Base-by-base conservation (phyloP, 2,797 vertebrate genomes). In the Manis pentadactyla region DNA sequence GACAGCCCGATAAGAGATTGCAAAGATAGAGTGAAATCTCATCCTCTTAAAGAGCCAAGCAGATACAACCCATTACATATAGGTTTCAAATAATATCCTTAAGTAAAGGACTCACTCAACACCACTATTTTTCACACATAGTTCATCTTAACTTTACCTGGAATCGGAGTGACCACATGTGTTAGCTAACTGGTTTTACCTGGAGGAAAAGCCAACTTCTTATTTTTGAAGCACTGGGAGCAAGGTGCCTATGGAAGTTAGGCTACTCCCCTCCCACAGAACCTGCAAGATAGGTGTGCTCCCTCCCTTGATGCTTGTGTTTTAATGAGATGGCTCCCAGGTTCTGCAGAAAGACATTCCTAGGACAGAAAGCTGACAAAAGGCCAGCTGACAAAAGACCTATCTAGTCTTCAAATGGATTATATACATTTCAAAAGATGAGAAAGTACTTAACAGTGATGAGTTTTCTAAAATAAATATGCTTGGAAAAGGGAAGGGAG, bases 161-260 rank as follows among this genome's bases (percentile, higher is more conserved):
- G 55, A 89, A 90, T 53, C 64, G 77, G 23, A 11, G 15, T 93
- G n/a, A 85, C 15, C 5, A 3, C 21, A 46, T 37, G 17, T 64
- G 34, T 85, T 79, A 75, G 53, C 49, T 91, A 84, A 68, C 46
- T 85, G 66, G 71, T 3, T 96, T 88, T 85, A 88, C n/a, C 31
- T 29, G 66, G 53, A 93, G 29, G 57, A 55, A 87, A 59, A 94
- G 21, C 19, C 94, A 64, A 66, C n/a, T 93, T 27, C 34, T 21
- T n/a, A 68, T 31, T 87, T 93, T 51, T 63, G 46, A 46, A 46
- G 51, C 27, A 81, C 37, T 57, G 64, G 49, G 37, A 88, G 53
- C 19, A 34, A 87, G 37, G 39, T 68, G 1, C 5, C 59, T 7
- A 83, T 15, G 53, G 51, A 83, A 83, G 17, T 63, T 66, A 84